A percentile compares a stretch with the other conserved stretches of the same genome.
phyloP scores from a whole-genome alignment of 2,888 invertebrate species.

The Dyspetes luteomarginatus region DNA sequence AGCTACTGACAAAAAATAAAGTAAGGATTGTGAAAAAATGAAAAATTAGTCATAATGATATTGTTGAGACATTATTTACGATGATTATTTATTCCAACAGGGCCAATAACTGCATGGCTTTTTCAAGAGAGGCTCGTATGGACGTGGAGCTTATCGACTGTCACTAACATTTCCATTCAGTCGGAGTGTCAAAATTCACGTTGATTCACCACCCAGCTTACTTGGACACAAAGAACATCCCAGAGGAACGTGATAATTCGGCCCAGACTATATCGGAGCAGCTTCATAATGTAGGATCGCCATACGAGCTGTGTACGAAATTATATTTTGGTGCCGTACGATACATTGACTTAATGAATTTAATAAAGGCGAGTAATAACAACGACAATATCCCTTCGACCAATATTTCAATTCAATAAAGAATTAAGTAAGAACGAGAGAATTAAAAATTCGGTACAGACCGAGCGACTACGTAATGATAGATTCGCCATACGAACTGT shows the following conservation, averaged over 20 bases:
- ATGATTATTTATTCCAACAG: too few species aligned
- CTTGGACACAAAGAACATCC: constrained; percentile 25
- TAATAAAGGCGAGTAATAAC: constrained; percentile 1
- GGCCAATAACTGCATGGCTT: constrained; percentile 18
- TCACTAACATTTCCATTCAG: constrained; percentile 44
- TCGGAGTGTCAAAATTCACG: constrained; percentile 39
- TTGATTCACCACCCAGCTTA: constrained; percentile 49
- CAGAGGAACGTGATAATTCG: constrained; percentile 3
- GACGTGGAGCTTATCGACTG: constrained; percentile 39
- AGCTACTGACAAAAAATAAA: too few species aligned
- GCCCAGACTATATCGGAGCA: not conserved
- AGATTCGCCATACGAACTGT: not conserved
- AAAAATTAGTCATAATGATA: too few species aligned
- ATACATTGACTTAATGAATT: constrained; percentile 22
- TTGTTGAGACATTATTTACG: too few species aligned
- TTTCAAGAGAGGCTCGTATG: not conserved
- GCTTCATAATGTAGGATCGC: constrained; percentile 15
- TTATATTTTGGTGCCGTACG: not conserved
- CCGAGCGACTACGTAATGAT: too few species aligned
- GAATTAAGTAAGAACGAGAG: too few species aligned
- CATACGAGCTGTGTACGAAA: not conserved
- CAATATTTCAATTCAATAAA: too few species aligned
- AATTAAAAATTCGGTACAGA: too few species aligned
- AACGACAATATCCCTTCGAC: not conserved
- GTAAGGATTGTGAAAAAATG: too few species aligned